A percentile compares a stretch with the other conserved stretches of the same genome.
Conservation (phyloP, 2,888 invertebrate genomes). For the Venustoraphidia nigricollis region DNA sequence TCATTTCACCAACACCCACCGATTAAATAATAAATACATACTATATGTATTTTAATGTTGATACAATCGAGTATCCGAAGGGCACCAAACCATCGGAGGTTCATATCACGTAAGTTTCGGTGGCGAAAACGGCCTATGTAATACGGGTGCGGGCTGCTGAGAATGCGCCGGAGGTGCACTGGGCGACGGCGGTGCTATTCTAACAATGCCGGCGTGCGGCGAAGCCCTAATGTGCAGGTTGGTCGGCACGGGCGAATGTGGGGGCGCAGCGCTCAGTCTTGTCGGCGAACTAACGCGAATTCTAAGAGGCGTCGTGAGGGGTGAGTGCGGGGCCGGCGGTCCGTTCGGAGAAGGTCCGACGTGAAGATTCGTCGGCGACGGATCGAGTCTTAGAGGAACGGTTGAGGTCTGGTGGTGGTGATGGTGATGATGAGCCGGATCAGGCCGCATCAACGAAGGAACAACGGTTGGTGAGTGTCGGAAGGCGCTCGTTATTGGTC, state of each 20-base stretch:
- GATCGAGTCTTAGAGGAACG: not conserved
- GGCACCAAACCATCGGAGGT: slow-evolving; percentile 4
- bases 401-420: not conserved
- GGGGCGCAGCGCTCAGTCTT: slow-evolving; percentile 14
- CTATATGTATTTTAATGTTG: too few species aligned
- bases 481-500: slow-evolving; percentile 29
- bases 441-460: not conserved
- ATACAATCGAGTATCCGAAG: too few species aligned
- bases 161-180: slow-evolving; percentile 16
- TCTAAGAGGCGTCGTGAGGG: slow-evolving; percentile 22
- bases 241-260: slow-evolving; percentile 18
- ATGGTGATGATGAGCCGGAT: not conserved
- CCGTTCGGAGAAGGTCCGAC: slow-evolving; percentile 11
- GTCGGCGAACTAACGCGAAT: slow-evolving; percentile 24
- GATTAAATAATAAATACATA: too few species aligned
- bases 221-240: slow-evolving; percentile 17
- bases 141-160: slow-evolving; percentile 17
- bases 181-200: slow-evolving; percentile 26
- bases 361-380: slow-evolving; percentile 6
- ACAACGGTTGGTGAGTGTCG: slow-evolving; percentile 21
- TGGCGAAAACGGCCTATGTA: slow-evolving; percentile 29
- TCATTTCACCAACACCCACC: too few species aligned
- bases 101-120: slow-evolving; percentile 29
- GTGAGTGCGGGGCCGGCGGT: slow-evolving; percentile 14
- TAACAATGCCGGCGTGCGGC: slow-evolving; percentile 20